Base-by-base conservation (phyloP, 1,140 invertebrate genomes). In the Eumeta japonica region DNA sequence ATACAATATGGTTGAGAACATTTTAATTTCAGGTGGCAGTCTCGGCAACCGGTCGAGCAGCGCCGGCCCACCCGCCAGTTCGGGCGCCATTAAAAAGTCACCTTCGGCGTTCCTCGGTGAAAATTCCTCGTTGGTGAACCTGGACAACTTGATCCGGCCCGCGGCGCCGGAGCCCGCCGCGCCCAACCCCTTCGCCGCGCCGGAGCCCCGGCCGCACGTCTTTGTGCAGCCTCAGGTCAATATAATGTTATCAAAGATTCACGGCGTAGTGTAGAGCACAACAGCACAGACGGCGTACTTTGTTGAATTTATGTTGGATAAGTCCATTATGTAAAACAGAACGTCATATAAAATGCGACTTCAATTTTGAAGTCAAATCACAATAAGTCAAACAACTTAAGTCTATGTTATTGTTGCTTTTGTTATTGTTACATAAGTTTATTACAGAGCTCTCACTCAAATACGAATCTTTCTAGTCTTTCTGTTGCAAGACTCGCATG, bases 61-160 rank as follows among this genome's bases (percentile, higher is more conserved):
- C n/a, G 20, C 20, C 20, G n/a, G 20, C 20, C 20, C 5, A 24
- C 45, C 61, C 55, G 34, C 46, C 30, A 32, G 76, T 73, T 14
- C 76, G 76, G 48, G 78, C 75, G 43, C 52, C 3, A 67, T 80
- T 15, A 87, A 89, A 63, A 94, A 93, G 70, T 93, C 90, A 37
- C 92, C 94, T 5, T 90, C 93, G 50, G 86, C 85, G 50, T 97
- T 97, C 74, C 81, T 97, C 4, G 94, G 94, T 12, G 91, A 96
- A 75, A 97, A 97, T 75, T 93, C 90, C 13, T 83, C 86, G 47
- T 81, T 97, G 41, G 94, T 97, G 28, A 97, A 97, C 81, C 80
- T 97, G 55, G 94, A 97, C 75, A 24, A 24, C 20, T n/a, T 24
- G 7, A 24, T 24, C 20, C 7, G n/a, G 20, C 20, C 20, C 20